Percentiles rank a stretch among this genome's conserved stretches.
Evolutionary conservation across 1,140 invertebrate species (phyloP).

Genomic region (Brachionus plicatilis): DNA sequence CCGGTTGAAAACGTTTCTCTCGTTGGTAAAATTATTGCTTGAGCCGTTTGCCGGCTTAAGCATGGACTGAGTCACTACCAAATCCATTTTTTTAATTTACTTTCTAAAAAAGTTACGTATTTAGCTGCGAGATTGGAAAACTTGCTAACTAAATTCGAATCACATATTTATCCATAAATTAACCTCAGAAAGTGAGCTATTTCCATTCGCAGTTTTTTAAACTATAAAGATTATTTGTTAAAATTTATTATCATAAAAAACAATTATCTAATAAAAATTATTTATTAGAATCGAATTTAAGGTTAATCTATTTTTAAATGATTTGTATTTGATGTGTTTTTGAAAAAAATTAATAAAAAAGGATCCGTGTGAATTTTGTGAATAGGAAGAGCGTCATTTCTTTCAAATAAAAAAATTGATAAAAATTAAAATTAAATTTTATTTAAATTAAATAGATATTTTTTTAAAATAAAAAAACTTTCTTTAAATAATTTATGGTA

Average conservation of each 20-base stretch:
- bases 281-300: background rate
- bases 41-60: background rate
- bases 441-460: too few relatives aligned
- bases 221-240: background rate
- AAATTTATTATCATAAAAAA: background rate
- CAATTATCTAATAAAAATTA: background rate
- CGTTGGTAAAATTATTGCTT: background rate
- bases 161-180: background rate
- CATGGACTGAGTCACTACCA: background rate
- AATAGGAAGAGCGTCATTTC: too few relatives aligned
- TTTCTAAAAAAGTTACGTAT: background rate
- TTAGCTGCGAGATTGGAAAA: background rate
- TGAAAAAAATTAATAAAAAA: too few relatives aligned
- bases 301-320: background rate
- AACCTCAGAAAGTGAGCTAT: background rate
- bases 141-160: background rate
- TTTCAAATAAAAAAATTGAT: too few relatives aligned
- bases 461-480: too few relatives aligned
- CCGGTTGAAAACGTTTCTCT: background rate
- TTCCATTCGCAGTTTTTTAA: background rate
- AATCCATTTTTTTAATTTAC: background rate
- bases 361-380: too few relatives aligned
- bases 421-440: too few relatives aligned
- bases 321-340: background rate
- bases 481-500: too few relatives aligned